These are phyloP conservation scores for Epiblema foenella DNA, from an alignment of 2,888 invertebrate species.

Conservation along the genomic window DNA sequence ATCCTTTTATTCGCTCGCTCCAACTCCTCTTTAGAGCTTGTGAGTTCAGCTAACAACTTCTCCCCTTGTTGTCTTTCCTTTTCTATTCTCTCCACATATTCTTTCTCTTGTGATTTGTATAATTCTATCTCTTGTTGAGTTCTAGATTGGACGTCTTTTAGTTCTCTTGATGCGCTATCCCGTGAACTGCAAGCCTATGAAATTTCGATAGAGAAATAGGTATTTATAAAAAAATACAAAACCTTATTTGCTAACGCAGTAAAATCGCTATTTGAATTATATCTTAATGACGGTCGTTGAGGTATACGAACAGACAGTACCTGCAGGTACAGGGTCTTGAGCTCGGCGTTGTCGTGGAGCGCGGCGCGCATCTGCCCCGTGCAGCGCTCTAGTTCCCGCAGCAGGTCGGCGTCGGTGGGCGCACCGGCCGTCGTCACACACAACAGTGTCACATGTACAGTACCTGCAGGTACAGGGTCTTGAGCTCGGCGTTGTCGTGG, in stretches of 20 bases:
- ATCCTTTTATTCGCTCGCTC: slow-evolving; percentile 83
- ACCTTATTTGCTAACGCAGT: neutral
- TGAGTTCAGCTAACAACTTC: slow-evolving; percentile 77
- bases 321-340: too few relatives aligned
- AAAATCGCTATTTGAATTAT: neutral
- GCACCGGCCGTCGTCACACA: too few relatives aligned
- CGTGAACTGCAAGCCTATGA: slow-evolving; percentile 86
- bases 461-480: too few relatives aligned
- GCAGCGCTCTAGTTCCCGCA: too few relatives aligned
- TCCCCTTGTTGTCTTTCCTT: slow-evolving; percentile 82
- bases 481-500: too few relatives aligned
- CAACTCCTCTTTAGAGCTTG: slow-evolving; percentile 79
- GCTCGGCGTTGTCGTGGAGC: too few relatives aligned
- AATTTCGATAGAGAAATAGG: neutral
- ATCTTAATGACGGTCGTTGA: neutral
- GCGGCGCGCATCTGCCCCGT: too few relatives aligned
- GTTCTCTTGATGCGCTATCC: slow-evolving; percentile 83
- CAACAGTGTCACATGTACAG: too few relatives aligned
- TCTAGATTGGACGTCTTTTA: slow-evolving; percentile 80
- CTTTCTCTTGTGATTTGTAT: slow-evolving; percentile 72
- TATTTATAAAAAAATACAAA: neutral
- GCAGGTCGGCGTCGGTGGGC: too few relatives aligned
- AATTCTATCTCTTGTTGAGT: slow-evolving; percentile 71
- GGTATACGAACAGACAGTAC: neutral
- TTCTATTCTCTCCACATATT: slow-evolving; percentile 77